Evolutionary conservation across 1,140 invertebrate genomes (phyloP).

Genomic region (Andricus grossulariae): DNA sequence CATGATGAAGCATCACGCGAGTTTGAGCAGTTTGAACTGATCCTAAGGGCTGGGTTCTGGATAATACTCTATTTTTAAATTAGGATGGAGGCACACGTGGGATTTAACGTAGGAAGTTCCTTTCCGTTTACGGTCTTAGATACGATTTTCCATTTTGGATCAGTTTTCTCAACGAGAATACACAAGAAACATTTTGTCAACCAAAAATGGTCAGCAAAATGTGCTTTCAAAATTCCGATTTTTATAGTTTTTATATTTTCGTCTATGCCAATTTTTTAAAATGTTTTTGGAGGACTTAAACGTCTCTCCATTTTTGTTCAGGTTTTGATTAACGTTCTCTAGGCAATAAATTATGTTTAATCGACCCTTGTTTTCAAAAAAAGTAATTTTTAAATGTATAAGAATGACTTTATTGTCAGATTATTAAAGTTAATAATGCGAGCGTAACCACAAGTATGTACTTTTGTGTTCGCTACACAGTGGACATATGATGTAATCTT

Average conservation of each 20-base stretch:
- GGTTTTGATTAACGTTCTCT: no score
- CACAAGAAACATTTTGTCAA: background rate
- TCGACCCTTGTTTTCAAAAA: no score
- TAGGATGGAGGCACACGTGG: constrained; percentile 18
- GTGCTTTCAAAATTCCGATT: no score
- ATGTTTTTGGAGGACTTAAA: no score
- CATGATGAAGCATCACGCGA: background rate
- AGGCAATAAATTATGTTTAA: no score
- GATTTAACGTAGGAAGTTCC: background rate
- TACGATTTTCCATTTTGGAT: background rate
- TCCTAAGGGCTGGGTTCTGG: background rate
- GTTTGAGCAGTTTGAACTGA: background rate
- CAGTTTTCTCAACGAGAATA: background rate
- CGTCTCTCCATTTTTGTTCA: no score
- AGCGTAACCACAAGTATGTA: background rate
- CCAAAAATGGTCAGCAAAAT: background rate
- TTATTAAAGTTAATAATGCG: background rate
- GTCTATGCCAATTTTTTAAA: no score
- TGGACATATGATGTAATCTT: background rate
- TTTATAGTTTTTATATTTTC: no score
- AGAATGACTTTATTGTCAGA: background rate
- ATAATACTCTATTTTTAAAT: constrained; percentile 15
- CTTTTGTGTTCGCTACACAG: background rate
- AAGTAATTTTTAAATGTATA: no score
- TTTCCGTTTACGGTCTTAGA: background rate